Evolutionary conservation across 1,140 invertebrate genomes (phyloP).

Genomic region (Drosophila varians): DNA sequence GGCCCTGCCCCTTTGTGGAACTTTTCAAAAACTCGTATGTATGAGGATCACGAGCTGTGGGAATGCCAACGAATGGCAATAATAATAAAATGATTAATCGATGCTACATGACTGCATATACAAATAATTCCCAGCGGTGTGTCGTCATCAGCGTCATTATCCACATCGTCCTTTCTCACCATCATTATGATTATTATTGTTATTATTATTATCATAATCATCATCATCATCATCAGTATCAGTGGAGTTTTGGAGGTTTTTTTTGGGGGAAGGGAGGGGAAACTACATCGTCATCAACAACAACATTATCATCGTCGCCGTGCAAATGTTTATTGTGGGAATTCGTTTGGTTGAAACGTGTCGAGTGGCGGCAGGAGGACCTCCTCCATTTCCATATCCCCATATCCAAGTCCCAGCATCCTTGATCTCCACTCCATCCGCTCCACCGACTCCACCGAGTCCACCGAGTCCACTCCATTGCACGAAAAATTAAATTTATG

Average conservation of each 20-base stretch:
- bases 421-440: not conserved
- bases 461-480: not conserved
- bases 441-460: not conserved
- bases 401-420: not conserved
- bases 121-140: slow-evolving; percentile 79
- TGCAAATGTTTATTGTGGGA: slow-evolving; percentile 80
- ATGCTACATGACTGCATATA: slow-evolving; percentile 81
- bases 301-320: slow-evolving; percentile 57
- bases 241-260: no score
- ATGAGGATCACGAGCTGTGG: slow-evolving; percentile 75
- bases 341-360: slow-evolving; percentile 67
- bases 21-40: slow-evolving; percentile 47
- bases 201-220: slow-evolving; percentile 7
- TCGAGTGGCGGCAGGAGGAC: slow-evolving; percentile 40
- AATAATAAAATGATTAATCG: slow-evolving; percentile 83
- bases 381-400: slow-evolving; percentile 8
- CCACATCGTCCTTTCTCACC: slow-evolving; percentile 35
- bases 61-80: slow-evolving; percentile 70
- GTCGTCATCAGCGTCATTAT: slow-evolving; percentile 72
- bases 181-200: slow-evolving; percentile 30
- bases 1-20: not conserved
- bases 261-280: not conserved
- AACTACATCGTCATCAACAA: slow-evolving; percentile 54
- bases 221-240: slow-evolving; percentile 11
- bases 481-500: slow-evolving; percentile 77